phyloP scores from a whole-genome alignment of 2,888 invertebrate species.

The Frankliniella intonsa region DNA sequence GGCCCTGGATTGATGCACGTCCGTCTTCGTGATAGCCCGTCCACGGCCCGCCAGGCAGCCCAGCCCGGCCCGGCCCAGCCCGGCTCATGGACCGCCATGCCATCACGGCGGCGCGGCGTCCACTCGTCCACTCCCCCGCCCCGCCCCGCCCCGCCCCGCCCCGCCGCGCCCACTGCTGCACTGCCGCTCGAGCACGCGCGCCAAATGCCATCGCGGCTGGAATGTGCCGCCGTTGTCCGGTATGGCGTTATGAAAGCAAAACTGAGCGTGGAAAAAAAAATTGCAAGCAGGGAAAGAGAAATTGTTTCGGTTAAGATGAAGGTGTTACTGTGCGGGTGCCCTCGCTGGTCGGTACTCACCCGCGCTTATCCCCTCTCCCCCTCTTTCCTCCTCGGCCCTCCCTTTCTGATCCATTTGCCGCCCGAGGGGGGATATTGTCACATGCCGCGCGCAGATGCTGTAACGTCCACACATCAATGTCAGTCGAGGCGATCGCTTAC shows the following conservation, averaged over 20 bases:
- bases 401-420: neutral
- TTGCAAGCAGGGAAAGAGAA: neutral
- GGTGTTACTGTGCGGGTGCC: too few species aligned
- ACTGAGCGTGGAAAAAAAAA: neutral
- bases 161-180: too few species aligned
- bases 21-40: neutral
- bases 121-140: neutral
- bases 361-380: neutral
- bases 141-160: neutral
- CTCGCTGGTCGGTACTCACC: neutral
- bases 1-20: neutral
- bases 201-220: neutral
- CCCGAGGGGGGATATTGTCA: neutral
- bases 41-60: neutral
- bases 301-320: neutral
- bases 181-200: neutral
- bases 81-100: neutral
- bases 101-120: neutral
- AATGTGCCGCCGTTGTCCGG: neutral
- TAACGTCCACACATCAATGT: slow-evolving; percentile 3
- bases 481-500: neutral
- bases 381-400: neutral
- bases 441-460: neutral
- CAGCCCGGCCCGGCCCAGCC: neutral
- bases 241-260: neutral